Percentiles rank a stretch among this genome's conserved stretches.
Evolutionary conservation across 2,888 invertebrate genomes (phyloP).

Genomic region (Xestia sexstrigata): DNA sequence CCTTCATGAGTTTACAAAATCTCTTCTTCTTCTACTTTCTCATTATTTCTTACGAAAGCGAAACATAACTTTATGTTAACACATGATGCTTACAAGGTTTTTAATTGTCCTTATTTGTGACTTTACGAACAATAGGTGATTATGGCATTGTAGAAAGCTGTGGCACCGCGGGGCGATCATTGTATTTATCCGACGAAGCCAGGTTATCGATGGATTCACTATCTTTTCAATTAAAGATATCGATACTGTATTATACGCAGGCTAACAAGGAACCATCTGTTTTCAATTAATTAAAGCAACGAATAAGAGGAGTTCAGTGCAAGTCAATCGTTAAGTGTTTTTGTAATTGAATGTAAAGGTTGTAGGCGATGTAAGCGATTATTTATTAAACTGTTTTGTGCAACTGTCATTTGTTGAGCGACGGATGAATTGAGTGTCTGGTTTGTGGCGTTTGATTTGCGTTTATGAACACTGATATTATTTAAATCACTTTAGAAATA

Average conservation of each 20-base stretch:
- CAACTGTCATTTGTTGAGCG: constrained; percentile 46
- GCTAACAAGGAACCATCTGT: constrained; percentile 89
- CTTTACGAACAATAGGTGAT: constrained; percentile 88
- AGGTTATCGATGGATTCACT: constrained; percentile 79
- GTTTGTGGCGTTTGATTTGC: constrained; percentile 25
- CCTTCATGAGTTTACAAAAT: constrained; percentile 7
- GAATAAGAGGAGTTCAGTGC: constrained; percentile 75
- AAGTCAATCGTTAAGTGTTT: constrained; percentile 73
- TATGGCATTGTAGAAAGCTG: constrained; percentile 86
- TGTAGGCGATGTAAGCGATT: constrained; percentile 21
- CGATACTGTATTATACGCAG: constrained; percentile 79
- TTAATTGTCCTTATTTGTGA: constrained; percentile 84
- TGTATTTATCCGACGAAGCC: constrained; percentile 82
- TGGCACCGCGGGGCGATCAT: constrained; percentile 85
- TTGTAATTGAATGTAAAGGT: constrained; percentile 64
- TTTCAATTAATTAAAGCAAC: constrained; percentile 86
- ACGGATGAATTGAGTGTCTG: constrained; percentile 37
- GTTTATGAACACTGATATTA: constrained; percentile 16
- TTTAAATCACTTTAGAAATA: not conserved
- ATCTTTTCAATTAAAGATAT: constrained; percentile 87
- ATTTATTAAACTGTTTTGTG: constrained; percentile 53
- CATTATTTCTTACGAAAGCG: constrained; percentile 31
- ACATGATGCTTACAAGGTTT: constrained; percentile 65
- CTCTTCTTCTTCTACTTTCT: constrained; percentile 34
- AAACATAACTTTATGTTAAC: constrained; percentile 52